Evolutionary conservation across 2,888 invertebrate species (phyloP), one percentile per base, ranked within the genome.

Genomic region (Anticlea derivata): DNA sequence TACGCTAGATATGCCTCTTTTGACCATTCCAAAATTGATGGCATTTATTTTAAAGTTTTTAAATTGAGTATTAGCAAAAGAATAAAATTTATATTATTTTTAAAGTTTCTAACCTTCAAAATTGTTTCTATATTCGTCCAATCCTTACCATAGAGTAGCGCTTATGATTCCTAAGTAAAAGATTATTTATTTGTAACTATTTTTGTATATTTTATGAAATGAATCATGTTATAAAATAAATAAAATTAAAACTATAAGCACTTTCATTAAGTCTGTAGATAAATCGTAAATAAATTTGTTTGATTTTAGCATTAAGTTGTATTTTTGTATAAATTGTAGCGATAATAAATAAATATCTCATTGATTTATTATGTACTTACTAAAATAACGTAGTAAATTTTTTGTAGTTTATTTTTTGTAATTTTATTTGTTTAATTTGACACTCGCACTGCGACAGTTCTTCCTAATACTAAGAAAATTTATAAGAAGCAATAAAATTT

Each of bases 151-250:
- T 62, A 65, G 58, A 68, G 70, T 79, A 70, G 62, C 65, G 61
- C 70, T 61, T 68, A 68, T 70, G 75, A 82, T 83, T 86, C 86
- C 86, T 87, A 82, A 68, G 58, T 79, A 79, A 83, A 83, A 77
- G 70, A 80, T 86, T 89, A 88, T 89, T 88, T 89, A 88, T 88
- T 89, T 87, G 78, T 87, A 85, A 79, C 77, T 83, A 86, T 80
- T 83, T 83, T 81, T 86, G 83, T 89, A 86, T 83, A 86, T 84
- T 84, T 73, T 65, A 68, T 79, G 65, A 71, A 60, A 64, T 41
- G 41, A 70, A 66, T 73, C 74, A 71, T 75, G 66, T 70, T 63
- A 71, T 68, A 70, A 70, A 73, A 63, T 62, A 66, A 62, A 52
- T 71, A 48, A 65, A 73, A 67, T 73, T 66, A 58, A 61, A 73